Evolutionary conservation across 2,797 vertebrate genomes (phyloP), one percentile per base, ranked within the genome.

Genomic region (Falco rusticolus): DNA sequence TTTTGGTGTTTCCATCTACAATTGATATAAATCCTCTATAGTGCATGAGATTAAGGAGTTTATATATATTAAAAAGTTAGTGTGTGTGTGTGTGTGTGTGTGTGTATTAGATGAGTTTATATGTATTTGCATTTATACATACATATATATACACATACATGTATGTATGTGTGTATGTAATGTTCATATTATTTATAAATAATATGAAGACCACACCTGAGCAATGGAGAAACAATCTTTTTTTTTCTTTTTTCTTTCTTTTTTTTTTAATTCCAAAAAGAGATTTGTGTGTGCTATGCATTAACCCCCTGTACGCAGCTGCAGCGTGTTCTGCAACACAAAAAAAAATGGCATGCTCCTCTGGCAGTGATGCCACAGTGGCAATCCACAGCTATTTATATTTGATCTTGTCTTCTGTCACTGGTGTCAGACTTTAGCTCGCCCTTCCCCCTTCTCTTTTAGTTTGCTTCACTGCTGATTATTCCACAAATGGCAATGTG

Each of bases 331-430:
- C 65, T 69, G 68, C 65, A 63, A 54, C 19, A 54, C 19, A 78
- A 33, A 43, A n/a, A 75, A 79, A 48, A 61, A n/a, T 4, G 10
- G 11, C 50, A 65, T 0, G 2, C 8, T 80, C 41, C 57, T 75
- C 29, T 4, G 0, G 33, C 5, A 69, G 94, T 5, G 54, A 65
- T 78, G 64, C 75, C 81, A 77, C 81, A 75, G 47, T 2, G n/a
- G 78, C 80, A 61, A 94, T 87, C 84, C 90, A 53, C 34, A 54
- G 80, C 92, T 91, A 60, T 87, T 95, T 92, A 81, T 80, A 70
- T 93, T 85, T 43, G 0, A 45, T 84, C 78, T 75, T 78, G 71
- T 39, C 71, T 86, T 34, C 72, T 94, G 50, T 56, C 91, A 69
- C 63, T 0, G 0, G 34, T 88, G 66, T 34, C 92, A 91, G 81